Evolutionary conservation across 2,113 vertebrate species (phyloP), one percentile per base, ranked within the genome.

Genomic region (Glaucomys volans): DNA sequence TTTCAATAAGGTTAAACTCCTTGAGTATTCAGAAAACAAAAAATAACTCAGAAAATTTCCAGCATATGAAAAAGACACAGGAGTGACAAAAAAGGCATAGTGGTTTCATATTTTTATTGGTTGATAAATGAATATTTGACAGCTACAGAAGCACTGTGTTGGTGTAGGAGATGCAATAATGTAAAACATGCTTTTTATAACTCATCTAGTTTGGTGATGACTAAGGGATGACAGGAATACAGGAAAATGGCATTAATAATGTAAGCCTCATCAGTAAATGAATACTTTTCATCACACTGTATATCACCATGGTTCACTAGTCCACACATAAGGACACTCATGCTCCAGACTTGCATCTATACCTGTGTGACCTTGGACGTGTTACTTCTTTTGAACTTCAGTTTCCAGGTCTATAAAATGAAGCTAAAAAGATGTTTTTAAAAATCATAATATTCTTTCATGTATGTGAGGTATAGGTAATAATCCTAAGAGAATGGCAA

Each of bases 361-460:
- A 44, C 26, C 11, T 16, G 5, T 59, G 50, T 92, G 5, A 87
- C 30, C 22, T 26, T 0, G 2, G 35, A 59, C 9, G 59, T 24
- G 13, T 28, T 37, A 35, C 30, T 86, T 81, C 30, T 82, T 26
- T 52, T 79, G 35, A 94, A 71, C 77, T 47, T 84, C 40, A 75
- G 14, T 76, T 59, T 94, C 26, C n/a, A 44, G 11, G 3, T 90
- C 77, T 85, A 95, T 35, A 91, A 92, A 90, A 86, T 37, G 35
- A 62, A 20, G 42, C 84, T 64, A 66, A 47, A 20, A 95, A 91
- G 75, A 44, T 47, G n/a, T 10, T 62, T 2, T 81, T 80, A 62
- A 77, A 66, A 44, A 93, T 77, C 47, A 64, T 66, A 87, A 74
- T 69, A 81, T 42, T 83, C 67, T 77, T 57, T 59, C 52, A 92